Base-by-base conservation (phyloP, 2,888 invertebrate genomes). In the Catocala fraxini region DNA sequence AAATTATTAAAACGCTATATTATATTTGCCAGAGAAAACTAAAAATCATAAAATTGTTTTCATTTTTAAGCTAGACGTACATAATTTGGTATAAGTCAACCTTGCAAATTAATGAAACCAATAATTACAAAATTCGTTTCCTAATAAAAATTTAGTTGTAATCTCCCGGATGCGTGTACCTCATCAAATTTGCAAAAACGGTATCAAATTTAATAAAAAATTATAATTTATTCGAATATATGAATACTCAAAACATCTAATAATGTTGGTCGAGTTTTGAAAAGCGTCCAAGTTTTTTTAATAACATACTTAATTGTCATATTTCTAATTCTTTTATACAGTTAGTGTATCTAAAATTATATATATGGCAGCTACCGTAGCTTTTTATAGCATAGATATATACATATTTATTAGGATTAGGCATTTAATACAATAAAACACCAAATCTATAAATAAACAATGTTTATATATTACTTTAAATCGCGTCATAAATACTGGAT, bases 91-190 rank as follows among this genome's bases (percentile, higher is more conserved):
- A 39, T 39, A 39, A 39, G 25, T 25, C 25, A 25, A 4, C 9
- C 35, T 39, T 39, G 9, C 35, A 39, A 49, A 34, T 49, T 34
- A 49, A 34, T n/a, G 11, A n/a, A 11, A 11, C 34, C 11, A 51
- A 39, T 51, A 41, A 51, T 39, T 39, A 5, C n/a, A 48, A 47
- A 10, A 10, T 9, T 7, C 7, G 33, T 0, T 48, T 48, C 11
- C 6, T 48, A 34, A 39, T 51, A n/a, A 15, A 45, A 39, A 41
- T n/a, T 5, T 51, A 53, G 13, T 7, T 42, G 33, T 60, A 65
- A 68, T 63, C 54, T 69, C 55, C 49, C 53, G 43, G 43, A 70
- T 62, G 47, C 49, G 9, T n/a, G 6, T 6, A 6, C 6, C n/a
- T 47, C 45, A 58, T 58, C 10, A 25, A 33, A 5, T 47, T 52